phyloP scores from a whole-genome alignment of 2,888 invertebrate species.

The Alcis repandata region DNA sequence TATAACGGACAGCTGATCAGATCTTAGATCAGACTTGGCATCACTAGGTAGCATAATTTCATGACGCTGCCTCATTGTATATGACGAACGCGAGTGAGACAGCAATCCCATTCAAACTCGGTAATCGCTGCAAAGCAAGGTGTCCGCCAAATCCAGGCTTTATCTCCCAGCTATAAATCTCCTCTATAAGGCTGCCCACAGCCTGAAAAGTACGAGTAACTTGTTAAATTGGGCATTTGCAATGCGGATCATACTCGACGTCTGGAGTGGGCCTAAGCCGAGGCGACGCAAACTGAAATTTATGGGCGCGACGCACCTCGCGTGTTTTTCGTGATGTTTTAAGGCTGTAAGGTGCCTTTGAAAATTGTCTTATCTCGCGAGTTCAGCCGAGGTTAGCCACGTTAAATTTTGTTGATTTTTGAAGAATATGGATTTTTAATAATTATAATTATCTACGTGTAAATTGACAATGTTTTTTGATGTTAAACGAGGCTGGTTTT shows the following conservation, averaged over 20 bases:
- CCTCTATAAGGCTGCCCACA: conserved; percentile 21
- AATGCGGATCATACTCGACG: conserved; percentile 71
- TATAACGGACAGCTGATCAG: too few species aligned
- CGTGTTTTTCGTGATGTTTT: conserved; percentile 42
- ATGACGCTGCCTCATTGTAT: background rate
- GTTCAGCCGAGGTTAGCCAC: background rate
- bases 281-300: conserved; percentile 73
- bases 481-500: too few species aligned
- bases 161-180: conserved; percentile 64
- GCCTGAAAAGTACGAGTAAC: conserved; percentile 56
- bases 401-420: too few species aligned
- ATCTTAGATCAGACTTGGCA: too few species aligned
- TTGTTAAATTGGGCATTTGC: conserved; percentile 77
- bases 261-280: conserved; percentile 57
- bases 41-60: too few species aligned
- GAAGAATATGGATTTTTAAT: too few species aligned
- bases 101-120: conserved; percentile 37
- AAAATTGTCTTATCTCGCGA: background rate
- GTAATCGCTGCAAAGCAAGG: conserved; percentile 62
- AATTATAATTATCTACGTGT: too few species aligned
- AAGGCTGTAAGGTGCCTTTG: conserved; percentile 21
- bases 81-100: conserved; percentile 11
- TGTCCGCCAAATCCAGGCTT: conserved; percentile 60
- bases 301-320: conserved; percentile 74
- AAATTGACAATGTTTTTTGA: too few species aligned